Percentiles rank a stretch among this genome's conserved stretches.
These are phyloP conservation scores for Pocillopora verrucosa DNA, from an alignment of 64 coral and sea anemone genomes.

Conservation along the genomic window DNA sequence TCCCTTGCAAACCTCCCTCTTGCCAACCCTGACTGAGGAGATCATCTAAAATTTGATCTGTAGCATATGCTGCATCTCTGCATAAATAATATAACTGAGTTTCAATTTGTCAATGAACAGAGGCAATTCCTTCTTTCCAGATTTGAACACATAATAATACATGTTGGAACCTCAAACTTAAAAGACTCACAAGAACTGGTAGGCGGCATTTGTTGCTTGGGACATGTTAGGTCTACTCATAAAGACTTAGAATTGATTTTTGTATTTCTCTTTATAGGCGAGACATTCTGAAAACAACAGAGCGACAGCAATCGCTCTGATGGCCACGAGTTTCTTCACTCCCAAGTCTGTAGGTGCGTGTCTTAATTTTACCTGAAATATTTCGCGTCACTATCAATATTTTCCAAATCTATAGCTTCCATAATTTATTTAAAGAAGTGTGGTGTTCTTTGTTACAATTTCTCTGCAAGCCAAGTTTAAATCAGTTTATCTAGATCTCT, in stretches of 20 bases:
- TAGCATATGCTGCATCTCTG: not conserved
- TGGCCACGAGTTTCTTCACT: slow-evolving; percentile 46
- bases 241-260: too few relatives aligned
- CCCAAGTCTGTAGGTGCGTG: slow-evolving; percentile 54
- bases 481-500: too few relatives aligned
- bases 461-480: too few relatives aligned
- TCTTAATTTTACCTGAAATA: too few relatives aligned
- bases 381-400: too few relatives aligned
- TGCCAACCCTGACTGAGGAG: too few relatives aligned
- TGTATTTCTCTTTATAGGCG: slow-evolving; percentile 34
- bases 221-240: not conserved
- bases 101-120: not conserved
- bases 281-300: slow-evolving; percentile 70
- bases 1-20: too few relatives aligned
- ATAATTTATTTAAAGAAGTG: too few relatives aligned
- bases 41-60: not conserved
- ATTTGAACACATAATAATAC: slow-evolving; percentile 62
- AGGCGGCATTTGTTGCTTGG: not conserved
- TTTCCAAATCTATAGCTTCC: too few relatives aligned
- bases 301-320: slow-evolving; percentile 49
- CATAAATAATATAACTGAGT: not conserved
- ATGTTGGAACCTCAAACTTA: slow-evolving; percentile 60
- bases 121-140: slow-evolving; percentile 4
- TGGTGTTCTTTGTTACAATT: too few relatives aligned
- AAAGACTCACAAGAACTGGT: slow-evolving; percentile 64